These are phyloP conservation scores for Phaethon lepturus DNA, from an alignment of 2,113 vertebrate species.

Conservation along the genomic window DNA sequence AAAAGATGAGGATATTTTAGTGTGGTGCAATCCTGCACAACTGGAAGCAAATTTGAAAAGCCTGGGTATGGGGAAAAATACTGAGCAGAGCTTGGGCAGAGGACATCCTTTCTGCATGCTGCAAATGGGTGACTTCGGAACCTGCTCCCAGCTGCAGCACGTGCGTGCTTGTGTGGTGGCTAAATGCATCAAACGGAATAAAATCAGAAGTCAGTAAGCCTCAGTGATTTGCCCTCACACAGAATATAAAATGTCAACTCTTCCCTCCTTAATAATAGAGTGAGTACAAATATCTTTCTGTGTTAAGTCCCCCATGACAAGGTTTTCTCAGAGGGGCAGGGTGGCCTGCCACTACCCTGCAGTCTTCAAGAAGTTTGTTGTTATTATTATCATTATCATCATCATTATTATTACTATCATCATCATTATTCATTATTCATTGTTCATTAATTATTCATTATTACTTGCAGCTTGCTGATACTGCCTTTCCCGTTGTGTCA, in stretches of 20 bases:
- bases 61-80: neutral
- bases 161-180: neutral
- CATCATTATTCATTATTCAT: neutral
- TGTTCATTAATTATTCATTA: neutral
- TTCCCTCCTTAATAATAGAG: neutral
- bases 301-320: neutral
- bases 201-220: neutral
- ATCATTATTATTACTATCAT: neutral
- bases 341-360: neutral
- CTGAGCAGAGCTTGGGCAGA: neutral
- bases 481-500: neutral
- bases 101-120: neutral
- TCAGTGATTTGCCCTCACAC: neutral
- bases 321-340: neutral
- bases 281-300: neutral
- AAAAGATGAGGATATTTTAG: neutral
- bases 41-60: neutral
- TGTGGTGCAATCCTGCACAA: neutral
- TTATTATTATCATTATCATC: too few relatives aligned
- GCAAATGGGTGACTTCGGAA: neutral
- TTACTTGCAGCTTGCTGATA: neutral
- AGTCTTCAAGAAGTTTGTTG: neutral
- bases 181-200: neutral
- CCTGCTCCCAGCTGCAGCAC: neutral
- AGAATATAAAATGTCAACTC: neutral